Evolutionary conservation across 2,888 invertebrate species (phyloP).

Genomic region (Torymus aiolomorphi): DNA sequence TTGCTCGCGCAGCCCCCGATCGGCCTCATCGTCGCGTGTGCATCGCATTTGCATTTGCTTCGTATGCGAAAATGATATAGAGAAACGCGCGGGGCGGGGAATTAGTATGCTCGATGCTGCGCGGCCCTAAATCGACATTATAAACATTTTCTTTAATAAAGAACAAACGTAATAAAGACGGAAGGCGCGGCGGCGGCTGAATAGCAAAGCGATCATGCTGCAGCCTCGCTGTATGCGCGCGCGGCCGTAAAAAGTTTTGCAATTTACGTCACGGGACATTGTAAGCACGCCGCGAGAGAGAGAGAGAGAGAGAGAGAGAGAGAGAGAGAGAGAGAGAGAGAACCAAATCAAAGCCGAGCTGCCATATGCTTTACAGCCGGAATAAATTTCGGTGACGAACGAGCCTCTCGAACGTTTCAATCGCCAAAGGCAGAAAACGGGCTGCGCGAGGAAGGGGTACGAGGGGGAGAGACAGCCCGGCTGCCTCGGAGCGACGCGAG

Average conservation of each 20-base stretch:
- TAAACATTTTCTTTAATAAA: constrained; percentile 45
- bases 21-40: not conserved
- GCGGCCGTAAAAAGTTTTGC: constrained; percentile 32
- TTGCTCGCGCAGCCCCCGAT: not conserved
- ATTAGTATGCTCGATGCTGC: constrained; percentile 28
- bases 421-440: constrained; percentile 37
- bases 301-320: no score
- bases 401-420: constrained; percentile 60
- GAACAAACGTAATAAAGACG: constrained; percentile 25
- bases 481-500: not conserved
- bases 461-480: no score
- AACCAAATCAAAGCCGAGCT: constrained; percentile 59
- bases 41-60: constrained; percentile 4
- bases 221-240: not conserved
- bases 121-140: constrained; percentile 8
- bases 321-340: no score
- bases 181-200: constrained; percentile 9
- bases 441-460: not conserved
- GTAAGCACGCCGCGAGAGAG: not conserved
- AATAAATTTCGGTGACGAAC: constrained; percentile 61
- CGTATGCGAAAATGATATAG: constrained; percentile 27
- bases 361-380: constrained; percentile 60
- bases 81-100: not conserved
- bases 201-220: constrained; percentile 22
- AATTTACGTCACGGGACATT: constrained; percentile 32